Percentiles rank a stretch among this genome's conserved stretches.
These are phyloP conservation scores for Tachina fera DNA, from an alignment of 2,888 invertebrate genomes.

Conservation along the genomic window DNA sequence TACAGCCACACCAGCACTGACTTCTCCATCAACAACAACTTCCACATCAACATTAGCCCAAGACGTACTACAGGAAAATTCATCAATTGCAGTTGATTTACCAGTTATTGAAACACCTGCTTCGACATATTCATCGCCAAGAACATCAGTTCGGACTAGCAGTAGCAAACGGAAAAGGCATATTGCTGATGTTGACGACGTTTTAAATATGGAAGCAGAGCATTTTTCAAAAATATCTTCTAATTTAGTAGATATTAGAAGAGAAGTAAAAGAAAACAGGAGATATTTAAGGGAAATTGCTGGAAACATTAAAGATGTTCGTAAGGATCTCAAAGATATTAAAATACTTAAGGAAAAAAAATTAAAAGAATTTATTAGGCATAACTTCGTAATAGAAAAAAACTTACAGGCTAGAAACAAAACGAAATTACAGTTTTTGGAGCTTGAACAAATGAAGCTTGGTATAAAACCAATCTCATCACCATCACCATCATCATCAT, in stretches of 20 bases:
- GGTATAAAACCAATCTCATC: conserved; percentile 1
- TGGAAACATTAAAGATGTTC: conserved; percentile 8
- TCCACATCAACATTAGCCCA: neutral
- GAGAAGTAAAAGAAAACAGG: neutral
- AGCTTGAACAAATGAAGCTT: conserved; percentile 17
- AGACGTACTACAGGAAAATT: neutral
- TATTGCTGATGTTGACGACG: neutral
- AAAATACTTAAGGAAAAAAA: conserved; percentile 13
- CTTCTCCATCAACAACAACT: conserved; percentile 5
- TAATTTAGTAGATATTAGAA: neutral
- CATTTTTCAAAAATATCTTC: conserved; percentile 35
- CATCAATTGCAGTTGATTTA: conserved; percentile 8
- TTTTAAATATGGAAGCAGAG: conserved; percentile 26
- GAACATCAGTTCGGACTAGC: no score
- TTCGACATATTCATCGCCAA: conserved; percentile 12
- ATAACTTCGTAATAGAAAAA: conserved; percentile 19
- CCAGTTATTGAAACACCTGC: conserved; percentile 2
- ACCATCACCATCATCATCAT: neutral
- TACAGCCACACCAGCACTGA: no score
- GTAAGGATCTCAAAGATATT: neutral
- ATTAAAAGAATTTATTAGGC: conserved; percentile 7
- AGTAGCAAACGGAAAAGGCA: no score
- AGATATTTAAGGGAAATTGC: conserved; percentile 10
- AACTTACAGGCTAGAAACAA: conserved; percentile 2
- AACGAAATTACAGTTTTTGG: conserved; percentile 22